Conservation (phyloP, 2,797 vertebrate species). For the Microctenopoma stevenorrisi region DNA sequence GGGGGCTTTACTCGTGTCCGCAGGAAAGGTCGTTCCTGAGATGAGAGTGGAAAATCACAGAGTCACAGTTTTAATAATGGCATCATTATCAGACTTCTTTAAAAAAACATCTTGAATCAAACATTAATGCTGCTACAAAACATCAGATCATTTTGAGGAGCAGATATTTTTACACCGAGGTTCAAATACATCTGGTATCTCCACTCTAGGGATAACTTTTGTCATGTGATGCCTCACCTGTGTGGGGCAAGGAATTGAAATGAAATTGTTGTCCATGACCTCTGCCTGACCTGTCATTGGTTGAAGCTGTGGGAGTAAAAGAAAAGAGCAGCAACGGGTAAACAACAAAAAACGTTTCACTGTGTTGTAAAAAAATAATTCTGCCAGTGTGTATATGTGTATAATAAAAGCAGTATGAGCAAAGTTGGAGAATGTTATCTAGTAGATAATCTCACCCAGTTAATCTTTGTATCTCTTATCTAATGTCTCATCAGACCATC, state of each 20-base stretch:
- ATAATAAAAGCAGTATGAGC: not conserved
- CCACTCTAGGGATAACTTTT: not conserved
- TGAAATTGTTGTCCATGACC: conserved; percentile 33
- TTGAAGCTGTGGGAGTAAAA: conserved; percentile 70
- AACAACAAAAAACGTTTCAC: too few species aligned
- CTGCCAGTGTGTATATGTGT: not conserved
- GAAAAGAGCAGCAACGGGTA: too few species aligned
- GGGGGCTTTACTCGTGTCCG: conserved; percentile 74
- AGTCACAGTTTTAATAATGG: not conserved
- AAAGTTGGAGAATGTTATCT: conserved; percentile 9
- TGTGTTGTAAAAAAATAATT: too few species aligned
- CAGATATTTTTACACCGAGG: not conserved
- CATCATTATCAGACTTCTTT: too few species aligned
- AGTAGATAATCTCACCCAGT: conserved; percentile 1
- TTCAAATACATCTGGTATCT: not conserved
- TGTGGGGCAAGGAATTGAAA: conserved; percentile 67
- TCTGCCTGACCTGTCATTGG: conserved; percentile 43
- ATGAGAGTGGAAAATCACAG: conserved; percentile 13
- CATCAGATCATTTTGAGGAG: not conserved
- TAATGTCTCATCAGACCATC: conserved; percentile 40
- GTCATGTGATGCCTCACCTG: conserved; percentile 63
- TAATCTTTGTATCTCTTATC: conserved; percentile 67
- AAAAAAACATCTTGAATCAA: not conserved
- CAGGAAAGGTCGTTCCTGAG: conserved; percentile 77
- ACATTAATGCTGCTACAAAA: not conserved